Conservation (phyloP, 2,797 vertebrate genomes). For the Numenius phaeopus region DNA sequence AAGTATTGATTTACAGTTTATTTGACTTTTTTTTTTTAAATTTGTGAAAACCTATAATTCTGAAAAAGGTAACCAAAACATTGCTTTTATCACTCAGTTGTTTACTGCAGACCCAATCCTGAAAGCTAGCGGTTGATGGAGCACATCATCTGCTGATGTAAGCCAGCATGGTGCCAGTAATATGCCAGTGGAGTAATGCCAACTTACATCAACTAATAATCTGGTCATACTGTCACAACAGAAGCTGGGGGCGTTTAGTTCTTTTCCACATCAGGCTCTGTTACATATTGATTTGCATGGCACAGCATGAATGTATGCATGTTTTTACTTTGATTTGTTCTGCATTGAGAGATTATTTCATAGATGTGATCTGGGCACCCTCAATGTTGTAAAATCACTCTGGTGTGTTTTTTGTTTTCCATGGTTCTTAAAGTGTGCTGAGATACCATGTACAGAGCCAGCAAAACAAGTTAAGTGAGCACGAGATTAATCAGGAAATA, state of each 20-base stretch:
- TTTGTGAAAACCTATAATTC: not conserved
- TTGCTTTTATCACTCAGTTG: not conserved
- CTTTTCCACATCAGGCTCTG: not conserved
- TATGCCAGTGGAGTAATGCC: not conserved
- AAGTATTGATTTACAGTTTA: not conserved
- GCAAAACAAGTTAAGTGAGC: not conserved
- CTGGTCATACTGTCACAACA: not conserved
- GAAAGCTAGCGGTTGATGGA: not conserved
- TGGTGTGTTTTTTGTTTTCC: not conserved
- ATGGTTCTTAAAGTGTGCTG: not conserved
- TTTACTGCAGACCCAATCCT: not conserved
- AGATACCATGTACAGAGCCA: not conserved
- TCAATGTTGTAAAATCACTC: not conserved
- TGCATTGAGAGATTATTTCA: not conserved
- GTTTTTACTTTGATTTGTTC: not conserved
- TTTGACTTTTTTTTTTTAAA: not conserved
- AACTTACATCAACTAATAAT: slow-evolving; percentile 14
- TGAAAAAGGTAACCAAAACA: not conserved
- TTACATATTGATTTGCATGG: not conserved
- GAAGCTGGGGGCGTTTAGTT: not conserved
- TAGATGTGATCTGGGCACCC: not conserved
- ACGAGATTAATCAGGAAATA: slow-evolving; percentile 16
- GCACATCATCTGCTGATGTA: not conserved
- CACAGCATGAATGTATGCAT: not conserved
- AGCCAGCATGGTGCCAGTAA: not conserved